These are phyloP conservation scores for Pampusana beccarii DNA, from an alignment of 2,113 vertebrate species.

Conservation along the genomic window DNA sequence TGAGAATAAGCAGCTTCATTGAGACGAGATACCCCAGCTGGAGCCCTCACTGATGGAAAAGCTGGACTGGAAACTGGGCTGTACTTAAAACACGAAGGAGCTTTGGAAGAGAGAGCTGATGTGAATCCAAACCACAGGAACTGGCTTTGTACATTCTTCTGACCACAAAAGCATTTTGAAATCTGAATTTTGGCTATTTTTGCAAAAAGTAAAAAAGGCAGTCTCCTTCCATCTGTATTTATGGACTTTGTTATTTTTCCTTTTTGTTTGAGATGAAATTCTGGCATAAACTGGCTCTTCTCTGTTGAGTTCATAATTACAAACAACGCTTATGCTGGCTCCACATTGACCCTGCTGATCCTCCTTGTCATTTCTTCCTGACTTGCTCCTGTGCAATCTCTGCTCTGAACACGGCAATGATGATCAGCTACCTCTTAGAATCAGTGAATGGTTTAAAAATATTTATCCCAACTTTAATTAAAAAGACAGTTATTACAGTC, in stretches of 20 bases:
- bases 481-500: neutral
- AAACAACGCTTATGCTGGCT: neutral
- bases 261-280: neutral
- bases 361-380: neutral
- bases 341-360: neutral
- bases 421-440: neutral
- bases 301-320: conserved; percentile 19
- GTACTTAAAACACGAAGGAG: neutral
- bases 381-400: neutral
- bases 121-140: neutral
- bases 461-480: neutral
- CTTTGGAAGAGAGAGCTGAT: neutral
- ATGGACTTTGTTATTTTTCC: neutral
- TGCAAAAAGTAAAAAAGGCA: neutral
- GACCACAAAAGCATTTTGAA: neutral
- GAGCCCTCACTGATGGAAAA: conserved; percentile 4
- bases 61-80: neutral
- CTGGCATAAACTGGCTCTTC: neutral
- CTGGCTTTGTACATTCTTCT: neutral
- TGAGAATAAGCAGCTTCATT: neutral
- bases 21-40: neutral
- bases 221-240: neutral
- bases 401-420: neutral
- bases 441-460: neutral
- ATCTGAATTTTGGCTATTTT: conserved; percentile 8